phyloP scores from a whole-genome alignment of 1,140 invertebrate genomes.

The Cydia fagiglandana region DNA sequence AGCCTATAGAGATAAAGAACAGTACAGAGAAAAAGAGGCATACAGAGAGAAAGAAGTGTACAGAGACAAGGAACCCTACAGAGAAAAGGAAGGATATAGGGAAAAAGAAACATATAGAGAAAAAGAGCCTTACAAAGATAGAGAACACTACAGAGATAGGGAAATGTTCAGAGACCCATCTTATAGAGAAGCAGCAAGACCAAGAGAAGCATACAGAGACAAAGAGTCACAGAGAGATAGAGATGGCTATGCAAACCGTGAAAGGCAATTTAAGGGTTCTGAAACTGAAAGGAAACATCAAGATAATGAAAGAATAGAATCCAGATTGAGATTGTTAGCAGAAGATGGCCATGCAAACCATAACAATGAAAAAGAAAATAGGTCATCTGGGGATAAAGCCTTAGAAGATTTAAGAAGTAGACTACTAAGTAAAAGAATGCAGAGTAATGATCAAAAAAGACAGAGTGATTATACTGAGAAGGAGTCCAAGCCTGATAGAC shows the following conservation, averaged over 20 bases:
- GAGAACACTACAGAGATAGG: constrained; percentile 55
- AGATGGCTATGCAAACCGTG: constrained; percentile 60
- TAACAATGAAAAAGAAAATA: constrained; percentile 81
- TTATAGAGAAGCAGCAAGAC: constrained; percentile 46
- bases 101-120: constrained; percentile 54
- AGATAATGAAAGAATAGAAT: constrained; percentile 73
- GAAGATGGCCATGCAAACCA: constrained; percentile 76
- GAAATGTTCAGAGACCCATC: constrained; percentile 50
- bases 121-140: constrained; percentile 50
- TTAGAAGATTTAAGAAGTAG: constrained; percentile 87
- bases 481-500: constrained; percentile 58
- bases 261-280: constrained; percentile 77
- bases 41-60: constrained; percentile 36
- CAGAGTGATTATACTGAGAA: constrained; percentile 65
- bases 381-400: constrained; percentile 80
- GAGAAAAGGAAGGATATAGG: constrained; percentile 40
- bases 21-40: constrained; percentile 59
- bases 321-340: constrained; percentile 64
- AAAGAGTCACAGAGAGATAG: constrained; percentile 47
- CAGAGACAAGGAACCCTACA: constrained; percentile 46
- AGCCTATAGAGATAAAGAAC: constrained; percentile 42
- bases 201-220: constrained; percentile 50
- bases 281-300: constrained; percentile 74
- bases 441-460: constrained; percentile 77
- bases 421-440: constrained; percentile 82